These are phyloP conservation scores for Pteronura brasiliensis DNA, from an alignment of 2,113 vertebrate species.

Conservation along the genomic window DNA sequence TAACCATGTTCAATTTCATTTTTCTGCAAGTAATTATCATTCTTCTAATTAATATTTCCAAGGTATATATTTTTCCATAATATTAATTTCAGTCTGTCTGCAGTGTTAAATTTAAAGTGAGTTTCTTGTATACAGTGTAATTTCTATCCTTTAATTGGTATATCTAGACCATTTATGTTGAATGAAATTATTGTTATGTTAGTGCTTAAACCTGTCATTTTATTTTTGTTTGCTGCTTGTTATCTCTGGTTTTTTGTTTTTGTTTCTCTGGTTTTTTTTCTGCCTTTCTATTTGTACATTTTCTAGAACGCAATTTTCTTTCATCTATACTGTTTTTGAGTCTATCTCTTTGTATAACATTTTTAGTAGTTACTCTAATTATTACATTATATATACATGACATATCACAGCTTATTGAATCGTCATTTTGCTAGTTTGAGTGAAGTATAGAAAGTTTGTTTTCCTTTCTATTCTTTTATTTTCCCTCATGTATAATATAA, in stretches of 20 bases:
- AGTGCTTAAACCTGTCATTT: neutral
- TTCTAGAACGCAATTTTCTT: neutral
- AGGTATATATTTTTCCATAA: neutral
- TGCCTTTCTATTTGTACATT: neutral
- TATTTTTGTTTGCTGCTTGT: neutral
- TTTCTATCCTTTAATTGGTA: neutral
- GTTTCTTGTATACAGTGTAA: neutral
- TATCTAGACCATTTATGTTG: neutral
- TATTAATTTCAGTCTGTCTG: neutral
- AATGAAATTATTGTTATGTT: neutral
- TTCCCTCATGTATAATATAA: neutral
- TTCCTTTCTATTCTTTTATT: neutral
- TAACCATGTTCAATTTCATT: neutral
- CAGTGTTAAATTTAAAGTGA: neutral
- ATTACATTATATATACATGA: neutral
- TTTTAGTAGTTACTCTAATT: neutral
- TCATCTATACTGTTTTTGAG: neutral
- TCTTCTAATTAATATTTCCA: neutral
- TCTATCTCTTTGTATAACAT: neutral
- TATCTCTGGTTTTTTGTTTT: neutral
- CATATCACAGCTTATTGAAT: neutral
- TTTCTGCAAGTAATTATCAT: neutral
- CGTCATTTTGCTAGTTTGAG: neutral
- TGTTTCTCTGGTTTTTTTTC: neutral
- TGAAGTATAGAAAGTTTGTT: neutral